These are phyloP conservation scores for Zonitis immaculata DNA, from an alignment of 2,888 invertebrate species.

Conservation along the genomic window DNA sequence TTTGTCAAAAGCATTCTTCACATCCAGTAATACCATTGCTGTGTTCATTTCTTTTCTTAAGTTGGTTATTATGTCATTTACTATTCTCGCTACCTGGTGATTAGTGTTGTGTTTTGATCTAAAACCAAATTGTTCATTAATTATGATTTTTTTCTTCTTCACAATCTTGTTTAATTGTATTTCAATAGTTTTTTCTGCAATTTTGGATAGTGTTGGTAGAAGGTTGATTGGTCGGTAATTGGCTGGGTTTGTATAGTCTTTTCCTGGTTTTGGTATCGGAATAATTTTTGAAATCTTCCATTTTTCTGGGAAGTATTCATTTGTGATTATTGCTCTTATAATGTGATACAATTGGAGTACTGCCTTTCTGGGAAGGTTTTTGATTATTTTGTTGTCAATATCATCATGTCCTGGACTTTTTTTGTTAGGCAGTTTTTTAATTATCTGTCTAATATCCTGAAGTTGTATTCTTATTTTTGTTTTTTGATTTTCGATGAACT, in stretches of 20 bases:
- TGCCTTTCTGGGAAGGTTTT: not conserved
- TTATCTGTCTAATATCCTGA: not conserved
- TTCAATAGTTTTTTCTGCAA: not conserved
- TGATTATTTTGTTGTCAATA: not conserved
- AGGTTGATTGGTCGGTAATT: not conserved
- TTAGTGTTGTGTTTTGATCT: not conserved
- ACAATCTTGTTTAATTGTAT: not conserved
- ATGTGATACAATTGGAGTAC: not conserved
- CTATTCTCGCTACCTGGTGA: not conserved
- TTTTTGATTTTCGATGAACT: not conserved
- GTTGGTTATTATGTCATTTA: not conserved
- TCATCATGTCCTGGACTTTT: not conserved
- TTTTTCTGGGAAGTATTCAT: not conserved
- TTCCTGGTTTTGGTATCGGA: not conserved
- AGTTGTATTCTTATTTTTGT: not conserved
- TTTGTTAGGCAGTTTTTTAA: not conserved
- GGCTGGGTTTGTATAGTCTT: not conserved
- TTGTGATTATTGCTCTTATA: not conserved
- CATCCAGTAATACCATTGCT: not conserved
- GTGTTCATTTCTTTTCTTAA: not conserved
- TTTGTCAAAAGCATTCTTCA: not conserved
- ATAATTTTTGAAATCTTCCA: slow-evolving; percentile 2
- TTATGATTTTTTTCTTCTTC: not conserved
- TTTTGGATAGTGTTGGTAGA: not conserved
- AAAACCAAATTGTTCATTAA: not conserved